A percentile compares a stretch with the other conserved stretches of the same genome.
Evolutionary conservation across 2,888 invertebrate genomes (phyloP).

Genomic region (Stratiomys singularior): DNA sequence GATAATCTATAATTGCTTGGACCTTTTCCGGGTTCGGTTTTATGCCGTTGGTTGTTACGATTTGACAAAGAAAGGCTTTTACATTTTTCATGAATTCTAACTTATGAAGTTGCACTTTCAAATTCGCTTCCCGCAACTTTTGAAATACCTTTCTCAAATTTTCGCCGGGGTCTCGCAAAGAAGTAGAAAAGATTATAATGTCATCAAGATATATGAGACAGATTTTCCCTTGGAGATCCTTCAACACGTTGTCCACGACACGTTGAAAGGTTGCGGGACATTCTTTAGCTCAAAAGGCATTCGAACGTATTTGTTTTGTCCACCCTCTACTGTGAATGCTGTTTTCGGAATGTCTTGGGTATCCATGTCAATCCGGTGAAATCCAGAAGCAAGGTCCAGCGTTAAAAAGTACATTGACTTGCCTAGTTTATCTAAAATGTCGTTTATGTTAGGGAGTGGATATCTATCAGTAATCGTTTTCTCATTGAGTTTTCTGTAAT

Average conservation of each 20-base stretch:
- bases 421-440: slow-evolving; percentile 56
- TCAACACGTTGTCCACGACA: neutral
- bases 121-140: neutral
- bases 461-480: slow-evolving; percentile 54
- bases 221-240: neutral
- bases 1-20: neutral
- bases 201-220: neutral
- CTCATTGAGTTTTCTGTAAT: slow-evolving; percentile 52
- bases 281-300: too few relatives aligned
- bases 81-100: neutral
- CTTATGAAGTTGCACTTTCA: neutral
- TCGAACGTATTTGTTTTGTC: neutral
- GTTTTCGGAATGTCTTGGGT: neutral
- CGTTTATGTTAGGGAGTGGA: slow-evolving; percentile 55
- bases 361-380: slow-evolving; percentile 55
- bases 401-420: slow-evolving; percentile 55
- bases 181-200: neutral
- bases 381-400: slow-evolving; percentile 55
- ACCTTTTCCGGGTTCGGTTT: neutral
- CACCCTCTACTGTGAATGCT: neutral
- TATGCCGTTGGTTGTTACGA: neutral
- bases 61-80: neutral
- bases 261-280: neutral
- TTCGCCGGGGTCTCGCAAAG: neutral
- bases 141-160: neutral